Conservation (phyloP, 2,113 vertebrate species). For the Pao palembangensis region DNA sequence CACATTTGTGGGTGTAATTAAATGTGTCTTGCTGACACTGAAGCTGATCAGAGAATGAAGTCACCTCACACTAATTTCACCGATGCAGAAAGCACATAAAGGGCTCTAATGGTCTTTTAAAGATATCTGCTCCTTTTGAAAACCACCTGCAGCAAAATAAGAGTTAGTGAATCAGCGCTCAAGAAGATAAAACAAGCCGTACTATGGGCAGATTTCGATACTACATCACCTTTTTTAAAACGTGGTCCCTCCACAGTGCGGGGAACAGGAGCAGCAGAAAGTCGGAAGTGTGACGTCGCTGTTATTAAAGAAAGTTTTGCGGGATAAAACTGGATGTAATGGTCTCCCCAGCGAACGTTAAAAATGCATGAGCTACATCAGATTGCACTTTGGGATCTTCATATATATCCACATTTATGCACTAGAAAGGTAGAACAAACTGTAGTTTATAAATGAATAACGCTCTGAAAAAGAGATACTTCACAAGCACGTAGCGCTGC, state of each 20-base stretch:
- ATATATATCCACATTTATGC: constrained; percentile 33
- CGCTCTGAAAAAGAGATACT: constrained; percentile 15
- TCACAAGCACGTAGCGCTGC: constrained; percentile 1
- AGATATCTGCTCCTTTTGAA: no score
- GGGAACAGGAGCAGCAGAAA: no score
- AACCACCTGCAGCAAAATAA: no score
- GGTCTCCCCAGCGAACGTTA: constrained; percentile 21
- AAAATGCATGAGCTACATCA: constrained; percentile 34
- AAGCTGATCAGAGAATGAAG: constrained; percentile 20
- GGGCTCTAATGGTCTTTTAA: no score
- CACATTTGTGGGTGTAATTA: constrained; percentile 35
- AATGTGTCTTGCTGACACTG: constrained; percentile 36
- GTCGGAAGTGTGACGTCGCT: neutral
- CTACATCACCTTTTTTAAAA: no score
- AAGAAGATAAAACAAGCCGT: no score
- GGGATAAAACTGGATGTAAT: constrained; percentile 8
- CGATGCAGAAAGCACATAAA: constrained; percentile 21
- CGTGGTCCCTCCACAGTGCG: no score
- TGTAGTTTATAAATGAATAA: constrained; percentile 41
- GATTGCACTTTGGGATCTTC: constrained; percentile 33
- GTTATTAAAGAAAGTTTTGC: constrained; percentile 11
- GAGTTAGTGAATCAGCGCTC: no score
- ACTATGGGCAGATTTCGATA: no score
- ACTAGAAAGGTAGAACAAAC: constrained; percentile 33
- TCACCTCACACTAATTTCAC: constrained; percentile 14